Conservation (phyloP, 2,113 vertebrate species). For the Shinisaurus crocodilurus region DNA sequence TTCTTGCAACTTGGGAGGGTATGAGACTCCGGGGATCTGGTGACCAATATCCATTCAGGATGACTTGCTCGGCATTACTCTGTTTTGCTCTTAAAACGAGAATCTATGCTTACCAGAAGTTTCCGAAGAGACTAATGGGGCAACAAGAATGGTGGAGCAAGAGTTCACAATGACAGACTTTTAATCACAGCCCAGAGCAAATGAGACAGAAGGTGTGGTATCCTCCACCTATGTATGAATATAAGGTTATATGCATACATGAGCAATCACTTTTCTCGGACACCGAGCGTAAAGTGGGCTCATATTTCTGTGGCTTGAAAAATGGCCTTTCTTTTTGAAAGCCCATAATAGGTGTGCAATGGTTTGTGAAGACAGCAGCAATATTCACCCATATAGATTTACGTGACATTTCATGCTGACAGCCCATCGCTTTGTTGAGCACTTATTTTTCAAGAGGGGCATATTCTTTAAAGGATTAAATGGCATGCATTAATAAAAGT, state of each 20-base stretch:
- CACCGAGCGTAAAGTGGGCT: background rate
- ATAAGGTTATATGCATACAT: background rate
- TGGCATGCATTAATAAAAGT: constrained; percentile 67
- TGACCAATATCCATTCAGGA: background rate
- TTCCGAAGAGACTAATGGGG: background rate
- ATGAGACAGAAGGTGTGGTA: background rate
- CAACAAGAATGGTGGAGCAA: constrained; percentile 7
- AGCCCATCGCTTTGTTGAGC: constrained; percentile 60
- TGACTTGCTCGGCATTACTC: background rate
- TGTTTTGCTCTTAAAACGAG: background rate
- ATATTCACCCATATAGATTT: constrained; percentile 53
- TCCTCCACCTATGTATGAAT: background rate
- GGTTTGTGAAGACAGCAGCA: constrained; percentile 54
- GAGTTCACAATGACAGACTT: background rate
- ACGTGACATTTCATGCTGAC: constrained; percentile 52
- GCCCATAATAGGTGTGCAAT: constrained; percentile 33
- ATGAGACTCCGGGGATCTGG: background rate
- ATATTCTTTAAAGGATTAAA: constrained; percentile 67
- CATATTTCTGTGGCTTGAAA: constrained; percentile 9
- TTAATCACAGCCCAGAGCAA: background rate
- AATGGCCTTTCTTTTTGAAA: constrained; percentile 37
- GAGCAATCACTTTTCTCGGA: background rate
- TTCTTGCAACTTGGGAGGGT: background rate
- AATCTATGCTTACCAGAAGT: background rate
- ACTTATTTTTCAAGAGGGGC: constrained; percentile 40